Conservation (phyloP, 23 tunicate species). For the Phallusia fumigata region DNA sequence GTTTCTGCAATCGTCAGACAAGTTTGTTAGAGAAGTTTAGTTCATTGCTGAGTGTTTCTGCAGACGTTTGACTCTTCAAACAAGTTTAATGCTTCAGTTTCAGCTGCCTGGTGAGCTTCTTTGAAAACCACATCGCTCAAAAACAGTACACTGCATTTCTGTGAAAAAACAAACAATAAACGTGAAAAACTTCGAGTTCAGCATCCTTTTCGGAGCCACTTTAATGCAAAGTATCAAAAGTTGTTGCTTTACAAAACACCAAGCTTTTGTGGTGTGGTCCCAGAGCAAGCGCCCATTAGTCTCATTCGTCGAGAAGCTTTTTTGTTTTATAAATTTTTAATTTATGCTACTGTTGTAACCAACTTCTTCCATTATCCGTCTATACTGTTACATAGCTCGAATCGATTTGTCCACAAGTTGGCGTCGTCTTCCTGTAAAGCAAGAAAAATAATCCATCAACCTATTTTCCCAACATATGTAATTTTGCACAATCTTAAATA, state of each 20-base stretch:
- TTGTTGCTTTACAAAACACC: too few species aligned
- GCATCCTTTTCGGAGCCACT: too few species aligned
- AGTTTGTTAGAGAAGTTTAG: neutral
- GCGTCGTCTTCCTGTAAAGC: neutral
- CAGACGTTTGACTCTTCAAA: neutral
- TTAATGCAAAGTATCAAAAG: too few species aligned
- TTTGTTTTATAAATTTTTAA: too few species aligned
- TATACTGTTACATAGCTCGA: neutral
- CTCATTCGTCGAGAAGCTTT: too few species aligned
- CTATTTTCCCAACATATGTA: neutral
- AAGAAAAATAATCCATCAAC: neutral
- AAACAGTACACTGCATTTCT: neutral
- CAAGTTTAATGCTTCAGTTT: neutral
- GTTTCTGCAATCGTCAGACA: neutral
- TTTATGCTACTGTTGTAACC: neutral
- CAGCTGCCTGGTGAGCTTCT: neutral
- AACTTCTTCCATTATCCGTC: neutral
- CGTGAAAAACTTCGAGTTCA: too few species aligned
- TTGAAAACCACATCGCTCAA: too few species aligned
- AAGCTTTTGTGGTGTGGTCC: too few species aligned
- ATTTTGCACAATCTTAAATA: neutral
- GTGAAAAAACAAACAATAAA: too few species aligned
- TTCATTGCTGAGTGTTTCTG: neutral
- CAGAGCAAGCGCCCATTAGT: too few species aligned
- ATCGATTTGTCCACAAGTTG: neutral